Base-by-base conservation (phyloP, 2,113 vertebrate genomes). In the Silurus asotus region DNA sequence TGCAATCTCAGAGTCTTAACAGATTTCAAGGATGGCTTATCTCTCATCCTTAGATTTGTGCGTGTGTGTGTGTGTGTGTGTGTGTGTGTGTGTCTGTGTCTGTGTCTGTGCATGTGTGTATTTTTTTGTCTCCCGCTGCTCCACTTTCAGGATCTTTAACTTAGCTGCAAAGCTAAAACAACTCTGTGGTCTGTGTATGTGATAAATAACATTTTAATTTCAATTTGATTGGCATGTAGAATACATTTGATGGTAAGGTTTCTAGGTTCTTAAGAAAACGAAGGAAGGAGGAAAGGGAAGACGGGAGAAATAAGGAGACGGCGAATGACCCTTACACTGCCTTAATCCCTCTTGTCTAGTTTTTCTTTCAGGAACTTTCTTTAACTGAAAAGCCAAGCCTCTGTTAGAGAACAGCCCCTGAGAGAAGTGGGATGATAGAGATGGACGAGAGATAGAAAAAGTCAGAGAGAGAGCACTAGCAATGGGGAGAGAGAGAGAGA, bases 261-360 rank as follows among this genome's bases (percentile, higher is more conserved):
- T 51, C 51, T 62, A 55, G 53, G 51, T 45, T 85, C 28, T 64
- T 53, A n/a, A 48, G 62, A 49, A 23, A 49, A 17, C 13, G 6
- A 17, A 65, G 81, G 37, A 37, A 37, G 37, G 37, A 37, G 37
- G 37, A 37, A 37, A 56, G 1, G 49, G 77, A 78, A 25, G 8
- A n/a, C 55, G 4, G 5, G 53, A 58, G 76, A 23, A 61, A 80
- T 23, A 23, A 37, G 7, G 13, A 80, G 76, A 79, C 1, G 4
- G 77, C 2, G 28, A 37, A 79, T 6, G 7, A 77, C 75, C 76
- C 76, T 79, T 58, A 65, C 20, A 58, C 84, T 45, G 14, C 62
- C 79, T 85, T 85, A 78, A 85, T 85, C 74, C 84, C 59, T 67
- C 78, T 77, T 64, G 74, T 77, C 84, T 85, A 45, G 75, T 76